Evolutionary conservation across 2,888 invertebrate species (phyloP), one percentile per base, ranked within the genome.

Genomic region (Callyntrura sp.): DNA sequence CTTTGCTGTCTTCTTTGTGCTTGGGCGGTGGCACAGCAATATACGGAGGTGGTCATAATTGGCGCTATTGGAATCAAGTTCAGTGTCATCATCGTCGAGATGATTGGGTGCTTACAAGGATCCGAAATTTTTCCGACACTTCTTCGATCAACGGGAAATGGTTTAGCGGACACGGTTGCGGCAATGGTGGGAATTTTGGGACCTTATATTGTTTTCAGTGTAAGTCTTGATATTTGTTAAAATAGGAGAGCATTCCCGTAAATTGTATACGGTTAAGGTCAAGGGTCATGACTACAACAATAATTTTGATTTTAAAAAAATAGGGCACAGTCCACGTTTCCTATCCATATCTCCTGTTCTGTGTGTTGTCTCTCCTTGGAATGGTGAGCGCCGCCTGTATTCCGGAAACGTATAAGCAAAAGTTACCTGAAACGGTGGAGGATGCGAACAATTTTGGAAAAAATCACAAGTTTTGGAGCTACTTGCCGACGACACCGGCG

Each of bases 371-470:
- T 0, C 23, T 85, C 9, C 45, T 90, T 14, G 93, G 93, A 12
- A 94, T 95, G 17, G 83, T 95, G 23, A 94, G 95, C 0, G 95
- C 95, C 0, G 93, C 95, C 35, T 95, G 96, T 92, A 94, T 96
- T 79, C 96, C 96, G 0, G 96, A 96, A 94, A 96, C 96, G 1
- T 94, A 96, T 86, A 95, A 96, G 93, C 95, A 95, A 87, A 95
- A 95, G 93, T 94, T 96, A 88, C 96, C 96, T 65, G 96, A 96
- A 94, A 96, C 96, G 4, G 94, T 96, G 91, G 95, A 95, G 93
- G 96, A 96, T 92, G 96, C 96, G 0, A 94, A 95, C 92, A 93
- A 94, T 25, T 96, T 96, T 94, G 96, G 96, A 65, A 94, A 94
- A 91, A 94, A 94, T 89, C 94, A 95, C 57, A 92, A 93, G 76